Evolutionary conservation across 92 coral and sea anemone genomes (phyloP).

Genomic region (Muricea muricata): DNA sequence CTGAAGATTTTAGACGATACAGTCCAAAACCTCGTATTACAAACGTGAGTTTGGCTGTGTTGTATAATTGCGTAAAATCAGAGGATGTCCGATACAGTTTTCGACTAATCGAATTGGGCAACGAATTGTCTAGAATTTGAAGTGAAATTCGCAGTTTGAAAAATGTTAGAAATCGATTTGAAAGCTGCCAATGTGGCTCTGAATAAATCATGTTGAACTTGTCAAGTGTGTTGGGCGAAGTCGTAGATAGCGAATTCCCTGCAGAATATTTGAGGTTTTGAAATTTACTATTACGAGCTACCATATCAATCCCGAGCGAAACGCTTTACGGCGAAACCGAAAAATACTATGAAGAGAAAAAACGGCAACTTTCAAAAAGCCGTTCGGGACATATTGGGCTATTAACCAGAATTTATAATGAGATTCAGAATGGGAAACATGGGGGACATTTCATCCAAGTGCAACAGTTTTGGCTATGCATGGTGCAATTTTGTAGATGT

Average conservation of each 20-base stretch:
- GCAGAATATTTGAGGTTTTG: not conserved
- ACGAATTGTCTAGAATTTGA: too few relatives aligned
- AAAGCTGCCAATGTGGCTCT: slow-evolving; percentile 4
- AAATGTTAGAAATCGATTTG: too few relatives aligned
- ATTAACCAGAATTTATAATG: not conserved
- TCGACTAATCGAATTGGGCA: too few relatives aligned
- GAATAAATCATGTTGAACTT: not conserved
- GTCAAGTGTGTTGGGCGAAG: not conserved
- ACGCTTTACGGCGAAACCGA: not conserved
- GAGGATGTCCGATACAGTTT: too few relatives aligned
- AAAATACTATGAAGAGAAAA: not conserved
- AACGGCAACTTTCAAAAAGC: not conserved
- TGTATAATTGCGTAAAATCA: too few relatives aligned
- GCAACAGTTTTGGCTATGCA: too few relatives aligned
- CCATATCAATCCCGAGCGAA: not conserved
- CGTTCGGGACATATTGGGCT: not conserved
- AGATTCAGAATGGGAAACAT: slow-evolving; percentile 9
- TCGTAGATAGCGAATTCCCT: not conserved
- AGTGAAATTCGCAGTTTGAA: too few relatives aligned
- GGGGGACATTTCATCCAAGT: slow-evolving; percentile 7
- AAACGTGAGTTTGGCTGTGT: too few relatives aligned
- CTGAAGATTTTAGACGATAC: too few relatives aligned
- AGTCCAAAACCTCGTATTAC: too few relatives aligned
- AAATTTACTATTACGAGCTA: too few relatives aligned
- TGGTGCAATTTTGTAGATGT: slow-evolving; percentile 9